phyloP scores from a whole-genome alignment of 2,888 invertebrate species.

The Scaptomyza reducta region DNA sequence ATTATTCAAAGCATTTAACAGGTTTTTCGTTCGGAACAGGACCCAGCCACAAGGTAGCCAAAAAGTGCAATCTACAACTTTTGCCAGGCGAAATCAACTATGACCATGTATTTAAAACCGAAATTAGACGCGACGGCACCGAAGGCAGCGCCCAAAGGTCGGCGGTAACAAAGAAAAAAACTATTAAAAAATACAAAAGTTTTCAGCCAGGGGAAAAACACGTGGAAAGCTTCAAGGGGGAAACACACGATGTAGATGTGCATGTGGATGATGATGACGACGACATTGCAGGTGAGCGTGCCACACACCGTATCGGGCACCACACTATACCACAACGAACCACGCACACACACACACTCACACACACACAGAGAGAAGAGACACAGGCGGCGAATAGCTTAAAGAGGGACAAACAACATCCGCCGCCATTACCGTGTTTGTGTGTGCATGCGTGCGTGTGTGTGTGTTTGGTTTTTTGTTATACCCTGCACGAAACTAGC shows the following conservation, averaged over 20 bases:
- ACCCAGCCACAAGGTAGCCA: slow-evolving; percentile 10
- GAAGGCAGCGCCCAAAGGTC: slow-evolving; percentile 65
- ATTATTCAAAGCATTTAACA: slow-evolving; percentile 60
- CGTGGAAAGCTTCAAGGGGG: slow-evolving; percentile 75
- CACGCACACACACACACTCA: slow-evolving; percentile 8
- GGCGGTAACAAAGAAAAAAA: slow-evolving; percentile 19
- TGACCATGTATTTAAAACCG: slow-evolving; percentile 71
- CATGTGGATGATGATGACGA: slow-evolving; percentile 30
- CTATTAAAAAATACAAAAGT: slow-evolving; percentile 61
- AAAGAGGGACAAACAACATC: slow-evolving; percentile 67
- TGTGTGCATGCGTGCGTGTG: not conserved
- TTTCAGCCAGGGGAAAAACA: slow-evolving; percentile 73
- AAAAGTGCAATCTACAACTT: slow-evolving; percentile 65
- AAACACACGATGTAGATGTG: slow-evolving; percentile 18
- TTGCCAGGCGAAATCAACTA: slow-evolving; percentile 61
- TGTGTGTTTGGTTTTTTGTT: slow-evolving; percentile 25
- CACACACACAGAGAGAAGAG: not conserved
- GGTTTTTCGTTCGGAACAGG: too few species aligned
- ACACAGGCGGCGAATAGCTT: slow-evolving; percentile 41
- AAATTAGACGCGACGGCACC: slow-evolving; percentile 71
- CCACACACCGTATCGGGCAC: slow-evolving; percentile 15
- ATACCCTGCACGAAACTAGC: slow-evolving; percentile 22
- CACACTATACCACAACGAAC: slow-evolving; percentile 26
- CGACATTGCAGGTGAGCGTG: slow-evolving; percentile 31
- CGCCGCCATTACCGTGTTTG: slow-evolving; percentile 47